Conservation (phyloP, 2,113 vertebrate genomes). For the Rafetus swinhoei region DNA sequence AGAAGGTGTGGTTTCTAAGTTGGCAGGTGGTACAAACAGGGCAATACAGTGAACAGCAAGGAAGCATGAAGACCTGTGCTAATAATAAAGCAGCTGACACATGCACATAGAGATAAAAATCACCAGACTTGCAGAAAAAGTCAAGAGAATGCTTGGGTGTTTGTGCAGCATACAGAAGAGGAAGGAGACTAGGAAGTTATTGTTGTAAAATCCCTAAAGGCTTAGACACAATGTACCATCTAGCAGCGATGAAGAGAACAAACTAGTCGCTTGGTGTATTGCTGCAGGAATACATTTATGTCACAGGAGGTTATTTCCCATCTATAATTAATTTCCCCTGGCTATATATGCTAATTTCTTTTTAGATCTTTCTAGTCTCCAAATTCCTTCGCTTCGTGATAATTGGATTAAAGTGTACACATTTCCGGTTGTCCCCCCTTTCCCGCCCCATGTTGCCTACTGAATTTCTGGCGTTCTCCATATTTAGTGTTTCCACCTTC, state of each 20-base stretch:
- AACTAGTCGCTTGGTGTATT: neutral
- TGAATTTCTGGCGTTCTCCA: neutral
- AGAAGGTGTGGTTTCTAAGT: neutral
- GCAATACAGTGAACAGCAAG: neutral
- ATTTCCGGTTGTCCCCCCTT: neutral
- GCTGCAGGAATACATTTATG: neutral
- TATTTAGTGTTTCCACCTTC: neutral
- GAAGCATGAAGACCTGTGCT: neutral
- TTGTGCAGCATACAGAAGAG: neutral
- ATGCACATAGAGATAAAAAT: neutral
- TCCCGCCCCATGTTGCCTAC: neutral
- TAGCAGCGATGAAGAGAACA: neutral
- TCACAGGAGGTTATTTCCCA: neutral
- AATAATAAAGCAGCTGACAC: neutral
- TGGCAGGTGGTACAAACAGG: neutral
- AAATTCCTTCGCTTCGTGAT: neutral
- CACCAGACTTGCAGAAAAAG: neutral
- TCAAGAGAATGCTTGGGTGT: neutral
- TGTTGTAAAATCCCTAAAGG: neutral
- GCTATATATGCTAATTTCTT: neutral
- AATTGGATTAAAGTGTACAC: neutral
- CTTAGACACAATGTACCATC: neutral
- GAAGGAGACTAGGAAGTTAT: neutral
- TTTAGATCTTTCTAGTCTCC: neutral
- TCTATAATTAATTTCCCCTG: neutral